phyloP scores from a whole-genome alignment of 2,113 vertebrate genomes.

The Lophura nycthemera region DNA sequence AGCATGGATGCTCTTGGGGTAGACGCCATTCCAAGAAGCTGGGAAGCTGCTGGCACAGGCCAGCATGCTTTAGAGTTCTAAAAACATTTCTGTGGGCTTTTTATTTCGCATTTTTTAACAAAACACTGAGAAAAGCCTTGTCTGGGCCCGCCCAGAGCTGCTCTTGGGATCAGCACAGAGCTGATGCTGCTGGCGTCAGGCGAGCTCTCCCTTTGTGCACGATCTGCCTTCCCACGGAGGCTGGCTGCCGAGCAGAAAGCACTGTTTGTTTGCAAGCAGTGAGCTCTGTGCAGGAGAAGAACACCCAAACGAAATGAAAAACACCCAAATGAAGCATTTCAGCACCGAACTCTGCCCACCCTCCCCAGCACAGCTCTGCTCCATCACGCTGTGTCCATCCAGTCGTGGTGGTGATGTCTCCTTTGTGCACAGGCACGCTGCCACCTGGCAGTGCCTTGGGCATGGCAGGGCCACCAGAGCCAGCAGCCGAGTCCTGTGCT shows the following conservation, averaged over 20 bases:
- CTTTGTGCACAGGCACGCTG: background rate
- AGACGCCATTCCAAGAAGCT: background rate
- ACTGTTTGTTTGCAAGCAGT: background rate
- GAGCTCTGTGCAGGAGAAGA: background rate
- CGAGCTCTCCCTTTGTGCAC: slow-evolving; percentile 14
- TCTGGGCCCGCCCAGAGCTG: slow-evolving; percentile 31
- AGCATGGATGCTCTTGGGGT: background rate
- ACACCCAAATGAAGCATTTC: background rate
- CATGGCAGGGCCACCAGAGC: background rate
- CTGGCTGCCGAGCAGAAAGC: slow-evolving; percentile 8
- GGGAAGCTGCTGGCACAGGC: background rate
- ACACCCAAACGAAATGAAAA: background rate
- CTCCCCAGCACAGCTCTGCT: background rate
- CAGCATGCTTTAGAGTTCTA: accelerated
- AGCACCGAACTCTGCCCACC: background rate
- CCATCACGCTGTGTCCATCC: background rate
- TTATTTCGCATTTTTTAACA: background rate
- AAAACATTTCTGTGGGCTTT: background rate
- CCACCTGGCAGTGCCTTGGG: background rate
- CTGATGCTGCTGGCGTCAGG: slow-evolving; percentile 1
- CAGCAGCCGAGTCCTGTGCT: background rate
- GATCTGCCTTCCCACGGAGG: slow-evolving; percentile 55
- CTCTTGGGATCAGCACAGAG: background rate
- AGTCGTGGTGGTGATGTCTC: background rate
- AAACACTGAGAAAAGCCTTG: background rate